Conservation (phyloP, 2,888 invertebrate genomes). For the Rhagium mordax region DNA sequence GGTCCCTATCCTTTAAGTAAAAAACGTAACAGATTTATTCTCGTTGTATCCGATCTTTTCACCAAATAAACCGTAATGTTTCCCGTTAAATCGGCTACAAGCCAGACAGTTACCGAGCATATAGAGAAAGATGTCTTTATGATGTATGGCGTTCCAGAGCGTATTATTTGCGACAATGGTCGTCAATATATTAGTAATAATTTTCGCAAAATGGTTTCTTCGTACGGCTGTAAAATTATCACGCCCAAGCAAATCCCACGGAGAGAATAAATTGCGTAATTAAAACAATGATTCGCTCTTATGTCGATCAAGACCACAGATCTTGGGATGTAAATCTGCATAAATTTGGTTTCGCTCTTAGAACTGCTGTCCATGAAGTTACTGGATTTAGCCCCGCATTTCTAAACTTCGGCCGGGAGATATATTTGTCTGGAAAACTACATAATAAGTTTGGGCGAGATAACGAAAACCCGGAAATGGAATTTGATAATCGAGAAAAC, state of each 20-base stretch:
- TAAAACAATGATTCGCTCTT: conserved; percentile 53
- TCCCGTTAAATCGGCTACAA: conserved; percentile 7
- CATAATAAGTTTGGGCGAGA: background rate
- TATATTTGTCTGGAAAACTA: conserved; percentile 22
- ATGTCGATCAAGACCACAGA: no score
- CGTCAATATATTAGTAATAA: conserved; percentile 27
- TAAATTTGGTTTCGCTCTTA: no score
- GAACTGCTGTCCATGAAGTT: conserved; percentile 46
- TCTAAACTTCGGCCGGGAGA: conserved; percentile 30
- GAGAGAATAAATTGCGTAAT: conserved; percentile 59
- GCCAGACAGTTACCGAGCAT: background rate
- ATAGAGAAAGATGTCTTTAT: conserved; percentile 38
- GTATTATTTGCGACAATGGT: conserved; percentile 49
- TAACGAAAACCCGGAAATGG: background rate
- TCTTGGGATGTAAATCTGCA: no score
- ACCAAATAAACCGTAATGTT: conserved; percentile 11
- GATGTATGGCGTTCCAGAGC: conserved; percentile 46
- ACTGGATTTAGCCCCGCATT: conserved; percentile 47
- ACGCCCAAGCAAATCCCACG: conserved; percentile 59
- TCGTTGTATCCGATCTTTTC: conserved; percentile 32
- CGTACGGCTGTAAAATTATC: conserved; percentile 49
- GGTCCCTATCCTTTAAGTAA: conserved; percentile 34
- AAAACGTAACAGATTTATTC: conserved; percentile 25
- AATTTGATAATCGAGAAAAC: background rate
- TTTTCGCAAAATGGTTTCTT: conserved; percentile 31